Percentiles rank a stretch among this genome's conserved stretches.
phyloP scores from a whole-genome alignment of 1,140 invertebrate genomes.

The Diachasmimorpha longicaudata region DNA sequence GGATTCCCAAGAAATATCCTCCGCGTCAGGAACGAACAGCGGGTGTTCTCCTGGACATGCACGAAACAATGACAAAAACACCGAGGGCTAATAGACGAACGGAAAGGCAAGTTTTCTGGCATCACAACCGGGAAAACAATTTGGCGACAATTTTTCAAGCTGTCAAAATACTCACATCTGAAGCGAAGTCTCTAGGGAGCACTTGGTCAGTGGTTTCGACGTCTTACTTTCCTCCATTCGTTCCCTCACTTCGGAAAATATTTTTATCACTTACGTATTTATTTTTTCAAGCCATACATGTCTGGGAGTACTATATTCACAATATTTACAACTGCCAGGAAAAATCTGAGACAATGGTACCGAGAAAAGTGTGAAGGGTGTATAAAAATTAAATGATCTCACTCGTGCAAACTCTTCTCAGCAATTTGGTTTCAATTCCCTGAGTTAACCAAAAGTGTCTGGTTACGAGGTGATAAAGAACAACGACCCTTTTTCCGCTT shows the following conservation, averaged over 20 bases:
- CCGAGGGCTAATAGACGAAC: slow-evolving; percentile 2
- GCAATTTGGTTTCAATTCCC: slow-evolving; percentile 1
- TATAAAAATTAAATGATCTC: not conserved
- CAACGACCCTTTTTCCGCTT: not conserved
- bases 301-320: too few relatives aligned
- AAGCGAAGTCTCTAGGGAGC: slow-evolving; percentile 30
- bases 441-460: not conserved
- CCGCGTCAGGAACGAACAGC: not conserved
- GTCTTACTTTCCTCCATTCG: not conserved
- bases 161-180: slow-evolving; percentile 40
- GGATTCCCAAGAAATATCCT: slow-evolving; percentile 34
- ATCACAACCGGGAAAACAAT: slow-evolving; percentile 41
- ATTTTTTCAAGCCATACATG: not conserved
- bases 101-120: slow-evolving; percentile 11
- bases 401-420: not conserved
- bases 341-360: not conserved
- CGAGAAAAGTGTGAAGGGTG: not conserved
- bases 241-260: not conserved
- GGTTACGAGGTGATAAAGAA: slow-evolving; percentile 5
- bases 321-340: too few relatives aligned
- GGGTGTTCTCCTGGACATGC: not conserved
- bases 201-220: slow-evolving; percentile 25
- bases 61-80: not conserved
- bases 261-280: not conserved
- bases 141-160: slow-evolving; percentile 49